Conservation (phyloP, 2,113 vertebrate species). For the Pandion haliaetus region DNA sequence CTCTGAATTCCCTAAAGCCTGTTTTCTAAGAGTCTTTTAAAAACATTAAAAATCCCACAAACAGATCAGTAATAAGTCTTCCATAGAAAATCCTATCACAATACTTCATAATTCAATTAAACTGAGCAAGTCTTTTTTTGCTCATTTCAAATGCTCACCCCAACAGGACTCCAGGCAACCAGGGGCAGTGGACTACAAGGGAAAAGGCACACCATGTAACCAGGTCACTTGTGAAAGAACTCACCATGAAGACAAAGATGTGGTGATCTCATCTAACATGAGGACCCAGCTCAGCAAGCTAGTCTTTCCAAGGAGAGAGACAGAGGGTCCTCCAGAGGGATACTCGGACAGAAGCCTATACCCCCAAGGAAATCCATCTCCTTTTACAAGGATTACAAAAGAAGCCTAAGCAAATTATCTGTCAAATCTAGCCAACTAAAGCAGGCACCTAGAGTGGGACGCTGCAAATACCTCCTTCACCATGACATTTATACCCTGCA, state of each 20-base stretch:
- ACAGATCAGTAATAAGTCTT: neutral
- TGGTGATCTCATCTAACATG: neutral
- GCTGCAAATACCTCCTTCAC: neutral
- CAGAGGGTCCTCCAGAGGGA: neutral
- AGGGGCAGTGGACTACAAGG: neutral
- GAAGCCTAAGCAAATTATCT: neutral
- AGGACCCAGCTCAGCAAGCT: neutral
- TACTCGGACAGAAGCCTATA: neutral
- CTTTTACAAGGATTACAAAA: neutral
- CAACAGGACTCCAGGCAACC: neutral
- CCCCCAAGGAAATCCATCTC: neutral
- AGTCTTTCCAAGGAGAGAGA: neutral
- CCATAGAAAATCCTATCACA: neutral
- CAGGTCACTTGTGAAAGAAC: constrained; percentile 39
- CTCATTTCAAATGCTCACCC: neutral
- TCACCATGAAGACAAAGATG: rapidly evolving
- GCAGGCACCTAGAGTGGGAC: neutral
- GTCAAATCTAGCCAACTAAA: neutral
- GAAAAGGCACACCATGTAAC: constrained; percentile 42
- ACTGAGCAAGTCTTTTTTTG: neutral
- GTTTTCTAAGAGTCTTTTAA: neutral
- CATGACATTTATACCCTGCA: neutral
- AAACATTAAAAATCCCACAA: constrained; percentile 2
- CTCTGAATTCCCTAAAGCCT: neutral
- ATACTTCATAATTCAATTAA: neutral